Evolutionary conservation across 1,140 invertebrate species (phyloP).

Genomic region (Aphelinus atriplicis): DNA sequence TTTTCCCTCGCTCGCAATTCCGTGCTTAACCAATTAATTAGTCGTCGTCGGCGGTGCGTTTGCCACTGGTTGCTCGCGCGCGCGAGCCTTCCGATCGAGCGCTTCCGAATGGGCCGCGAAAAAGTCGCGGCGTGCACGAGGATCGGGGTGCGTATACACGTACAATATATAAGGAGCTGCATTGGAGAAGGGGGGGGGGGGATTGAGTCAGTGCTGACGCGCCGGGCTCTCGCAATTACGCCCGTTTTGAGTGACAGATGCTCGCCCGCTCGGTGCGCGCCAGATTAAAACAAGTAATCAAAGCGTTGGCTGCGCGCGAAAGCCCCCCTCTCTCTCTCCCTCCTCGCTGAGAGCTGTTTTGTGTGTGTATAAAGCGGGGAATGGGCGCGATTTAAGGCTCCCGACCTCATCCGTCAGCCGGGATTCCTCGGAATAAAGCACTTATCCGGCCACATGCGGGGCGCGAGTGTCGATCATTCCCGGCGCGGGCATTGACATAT

Average conservation of each 20-base stretch:
- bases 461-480: neutral
- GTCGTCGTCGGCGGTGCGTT: neutral
- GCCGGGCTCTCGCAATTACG: slow-evolving; percentile 60
- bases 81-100: slow-evolving; percentile 4
- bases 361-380: neutral
- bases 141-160: neutral
- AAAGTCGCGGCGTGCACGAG: neutral
- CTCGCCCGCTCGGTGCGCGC: slow-evolving; percentile 64
- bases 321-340: slow-evolving; percentile 29
- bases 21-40: neutral
- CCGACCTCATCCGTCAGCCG: neutral
- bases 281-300: slow-evolving; percentile 69
- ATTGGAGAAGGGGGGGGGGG: slow-evolving; percentile 2
- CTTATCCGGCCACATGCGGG: neutral
- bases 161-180: neutral
- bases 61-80: no score
- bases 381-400: neutral
- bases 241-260: slow-evolving; percentile 67
- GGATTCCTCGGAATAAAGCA: slow-evolving; percentile 21
- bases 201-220: slow-evolving; percentile 43
- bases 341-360: slow-evolving; percentile 16
- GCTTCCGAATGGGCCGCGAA: slow-evolving; percentile 11
- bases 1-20: neutral
- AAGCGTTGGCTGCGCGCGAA: slow-evolving; percentile 58
- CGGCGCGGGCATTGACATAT: neutral